phyloP scores from a whole-genome alignment of 1,140 invertebrate species.

The Brachionus asplanchnoidis region DNA sequence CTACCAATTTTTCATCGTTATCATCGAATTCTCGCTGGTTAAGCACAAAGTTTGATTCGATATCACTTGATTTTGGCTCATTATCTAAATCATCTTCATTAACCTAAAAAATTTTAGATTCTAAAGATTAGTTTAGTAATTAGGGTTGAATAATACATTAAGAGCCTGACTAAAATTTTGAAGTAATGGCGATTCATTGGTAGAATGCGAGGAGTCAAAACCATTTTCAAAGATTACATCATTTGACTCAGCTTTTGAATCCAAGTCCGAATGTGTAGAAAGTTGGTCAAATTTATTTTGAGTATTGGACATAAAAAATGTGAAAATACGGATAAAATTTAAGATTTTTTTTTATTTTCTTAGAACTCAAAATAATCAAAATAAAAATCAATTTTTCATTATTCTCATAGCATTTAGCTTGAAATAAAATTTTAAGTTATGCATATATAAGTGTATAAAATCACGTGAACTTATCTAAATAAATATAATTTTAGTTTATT shows the following conservation, averaged over 20 bases:
- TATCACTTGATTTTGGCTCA: not conserved
- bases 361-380: not conserved
- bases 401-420: not conserved
- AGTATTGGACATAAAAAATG: not conserved
- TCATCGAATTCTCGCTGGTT: conserved; percentile 25
- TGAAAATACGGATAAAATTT: not conserved
- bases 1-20: not conserved
- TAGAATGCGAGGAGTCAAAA: not conserved
- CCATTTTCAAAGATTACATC: not conserved
- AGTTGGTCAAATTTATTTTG: conserved; percentile 13
- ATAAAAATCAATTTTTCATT: not conserved
- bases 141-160: not conserved
- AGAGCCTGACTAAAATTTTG: not conserved
- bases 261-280: not conserved
- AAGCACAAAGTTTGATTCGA: not conserved
- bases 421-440: not conserved
- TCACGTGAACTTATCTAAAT: not conserved
- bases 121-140: not conserved
- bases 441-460: not conserved
- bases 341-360: not conserved
- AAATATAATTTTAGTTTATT: not conserved
- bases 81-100: not conserved
- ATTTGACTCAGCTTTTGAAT: conserved; percentile 10
- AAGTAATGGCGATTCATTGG: conserved; percentile 1
- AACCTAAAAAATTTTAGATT: not conserved